Evolutionary conservation across 1,140 invertebrate species (phyloP).

Genomic region (Bradynema listronoti): DNA sequence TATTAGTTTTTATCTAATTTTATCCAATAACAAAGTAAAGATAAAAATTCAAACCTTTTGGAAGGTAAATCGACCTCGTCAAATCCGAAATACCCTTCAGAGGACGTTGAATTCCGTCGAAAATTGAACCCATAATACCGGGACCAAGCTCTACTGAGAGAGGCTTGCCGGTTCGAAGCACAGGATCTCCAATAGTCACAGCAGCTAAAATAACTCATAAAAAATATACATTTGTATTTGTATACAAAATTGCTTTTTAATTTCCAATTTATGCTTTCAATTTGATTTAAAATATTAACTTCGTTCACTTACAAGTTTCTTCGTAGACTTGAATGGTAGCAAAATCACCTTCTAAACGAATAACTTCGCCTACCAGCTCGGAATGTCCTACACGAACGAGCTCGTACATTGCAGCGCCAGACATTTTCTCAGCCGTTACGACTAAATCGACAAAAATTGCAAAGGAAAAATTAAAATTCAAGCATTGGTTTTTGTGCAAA

Average conservation of each 20-base stretch:
- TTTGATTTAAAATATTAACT: conserved; percentile 12
- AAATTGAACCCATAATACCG: conserved; percentile 95
- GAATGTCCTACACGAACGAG: conserved; percentile 95
- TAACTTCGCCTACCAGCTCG: conserved; percentile 97
- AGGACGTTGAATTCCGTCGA: conserved; percentile 97
- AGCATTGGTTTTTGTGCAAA: too few species aligned
- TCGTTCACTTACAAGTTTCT: conserved; percentile 71
- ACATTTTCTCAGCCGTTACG: conserved; percentile 96
- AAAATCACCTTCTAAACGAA: conserved; percentile 95
- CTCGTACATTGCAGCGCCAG: conserved; percentile 99
- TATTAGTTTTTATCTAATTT: too few species aligned
- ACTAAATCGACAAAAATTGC: too few species aligned
- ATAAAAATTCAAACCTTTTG: conserved; percentile 68
- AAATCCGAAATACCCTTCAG: conserved; percentile 89
- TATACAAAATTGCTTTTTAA: too few species aligned
- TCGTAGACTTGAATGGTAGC: conserved; percentile 99
- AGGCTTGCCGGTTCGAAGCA: conserved; percentile 91
- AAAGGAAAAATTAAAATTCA: too few species aligned
- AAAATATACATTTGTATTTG: not conserved
- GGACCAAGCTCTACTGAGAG: conserved; percentile 93
- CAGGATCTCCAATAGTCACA: conserved; percentile 96
- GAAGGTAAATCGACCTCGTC: conserved; percentile 93
- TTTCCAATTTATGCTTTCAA: too few species aligned
- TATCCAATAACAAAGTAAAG: conserved; percentile 11
- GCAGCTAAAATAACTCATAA: conserved; percentile 64